Conservation (phyloP, 2,888 invertebrate genomes). For the Acanthoscelides obtectus region DNA sequence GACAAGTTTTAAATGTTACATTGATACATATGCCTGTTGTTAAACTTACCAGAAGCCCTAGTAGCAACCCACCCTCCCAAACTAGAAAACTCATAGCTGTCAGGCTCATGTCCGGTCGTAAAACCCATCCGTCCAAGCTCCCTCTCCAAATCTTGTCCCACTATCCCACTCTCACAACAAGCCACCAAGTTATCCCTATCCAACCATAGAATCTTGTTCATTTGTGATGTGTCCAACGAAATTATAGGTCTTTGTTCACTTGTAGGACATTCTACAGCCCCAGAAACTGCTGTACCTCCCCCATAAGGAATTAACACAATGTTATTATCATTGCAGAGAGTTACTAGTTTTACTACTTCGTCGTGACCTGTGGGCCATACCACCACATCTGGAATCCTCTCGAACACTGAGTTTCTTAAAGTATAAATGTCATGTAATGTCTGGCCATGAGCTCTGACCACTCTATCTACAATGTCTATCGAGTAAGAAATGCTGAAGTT, state of each 20-base stretch:
- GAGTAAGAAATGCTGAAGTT: slow-evolving; percentile 57
- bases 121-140: slow-evolving; percentile 72
- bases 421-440: slow-evolving; percentile 84
- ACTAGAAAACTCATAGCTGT: slow-evolving; percentile 95
- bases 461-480: slow-evolving; percentile 67
- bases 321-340: slow-evolving; percentile 66
- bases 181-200: slow-evolving; percentile 79
- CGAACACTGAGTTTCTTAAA: slow-evolving; percentile 67
- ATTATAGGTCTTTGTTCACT: slow-evolving; percentile 77
- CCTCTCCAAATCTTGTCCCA: slow-evolving; percentile 91
- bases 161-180: slow-evolving; percentile 84
- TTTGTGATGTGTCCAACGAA: slow-evolving; percentile 88
- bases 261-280: slow-evolving; percentile 68
- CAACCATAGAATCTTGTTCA: slow-evolving; percentile 93
- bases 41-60: slow-evolving; percentile 53
- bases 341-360: slow-evolving; percentile 78
- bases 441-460: slow-evolving; percentile 89
- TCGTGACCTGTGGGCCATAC: slow-evolving; percentile 87
- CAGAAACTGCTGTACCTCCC: slow-evolving; percentile 36
- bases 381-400: slow-evolving; percentile 88
- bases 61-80: slow-evolving; percentile 84
- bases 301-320: slow-evolving; percentile 90
- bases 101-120: slow-evolving; percentile 96
- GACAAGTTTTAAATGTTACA: too few species aligned
- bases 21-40: neutral